Base-by-base conservation (phyloP, 2,888 invertebrate species). In the Galeopsomyia nigrocyanea region DNA sequence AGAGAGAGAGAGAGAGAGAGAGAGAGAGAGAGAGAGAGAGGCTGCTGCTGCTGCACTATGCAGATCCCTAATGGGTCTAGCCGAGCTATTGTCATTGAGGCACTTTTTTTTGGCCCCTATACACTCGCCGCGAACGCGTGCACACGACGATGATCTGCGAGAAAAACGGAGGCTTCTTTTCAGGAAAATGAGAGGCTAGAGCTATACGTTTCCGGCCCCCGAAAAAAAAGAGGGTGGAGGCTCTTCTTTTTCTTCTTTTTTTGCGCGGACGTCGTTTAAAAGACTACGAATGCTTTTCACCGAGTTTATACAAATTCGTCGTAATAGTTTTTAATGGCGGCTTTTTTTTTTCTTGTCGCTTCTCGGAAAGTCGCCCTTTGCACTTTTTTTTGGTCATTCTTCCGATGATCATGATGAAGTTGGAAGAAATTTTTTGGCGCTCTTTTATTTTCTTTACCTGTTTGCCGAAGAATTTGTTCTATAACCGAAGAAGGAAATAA, bases 321-420 rank as follows among this genome's bases (percentile, higher is more conserved):
- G 74, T 63, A 74, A 74, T 74, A 70, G 63, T 60, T 74, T 74
- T 74, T 74, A 74, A 74, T 70, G 70, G 74, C 67, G 67, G 61
- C 49, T 55, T 14, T 46, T 66, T 68, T 68, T 55, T 14, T 46
- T 66, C 64, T 68, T 63, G 47, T 70, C 21, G 10, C 17, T 73
- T 73, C 74, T 51, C 47, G 50, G 70, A 70, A 70, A 3, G 50
- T 55, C n/a, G 6, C 6, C 39, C 7, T 39, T n/a, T 58, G 3
- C 50, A 53, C 16, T 57, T 53, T 5, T 7, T 10, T 13, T 10
- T 13, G 39, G 39, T 39, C 39, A 17, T 26, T 46, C 19, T 63
- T 68, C 53, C 13, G 13, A 39, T 39, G 39, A 68, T 68, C 68
- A 14, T 3, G 60, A 73, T 64, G 68, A 67, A 63, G 7, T n/a